Evolutionary conservation across 35 echinoderm and acorn worm genomes (phyloP), one percentile per base, ranked within the genome.

Genomic region (Heliocidaris tuberculata): DNA sequence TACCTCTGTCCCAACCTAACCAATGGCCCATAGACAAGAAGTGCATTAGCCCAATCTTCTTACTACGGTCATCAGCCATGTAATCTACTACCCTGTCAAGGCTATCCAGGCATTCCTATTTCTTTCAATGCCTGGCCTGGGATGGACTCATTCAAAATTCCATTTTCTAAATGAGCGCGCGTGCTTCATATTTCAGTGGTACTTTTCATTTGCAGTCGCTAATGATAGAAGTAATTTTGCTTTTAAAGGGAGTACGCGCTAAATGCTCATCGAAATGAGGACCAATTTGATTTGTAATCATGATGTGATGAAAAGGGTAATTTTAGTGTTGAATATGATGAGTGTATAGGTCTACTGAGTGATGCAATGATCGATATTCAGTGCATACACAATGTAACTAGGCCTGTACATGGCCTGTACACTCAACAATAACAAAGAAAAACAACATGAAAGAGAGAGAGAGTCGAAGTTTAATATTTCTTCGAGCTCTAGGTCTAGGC

Each of bases 121-220:
- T 78, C 65, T 78, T 78, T 78, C 65, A 78, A n/a, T 27, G 27
- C 65, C 65, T 78, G 65, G 19, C 65, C 65, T 27, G 65, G 65
- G 65, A 78, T 78, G 65, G 65, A 78, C 27, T 78, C 65, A 78
- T 78, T 78, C 65, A 78, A 78, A 78, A 78, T 78, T 78, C 65
- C 65, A 78, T 78, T 78, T 78, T 78, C 65, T 78, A 78, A 78
- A n/a, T 78, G 65, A 78, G 65, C 27, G 65, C 21, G 10, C 52
- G 15, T 78, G 65, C 21, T 78, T 78, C 21, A 78, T 78, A 78
- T 78, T 78, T 2, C 21, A n/a, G 19, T 21, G 17, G 21, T 27
- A 27, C 65, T 42, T 24, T 16, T 78, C 65, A 78, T 78, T n/a
- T 6, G 15, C 65, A 78, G 27, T 19, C 27, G 21, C 65, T 78